Conservation (phyloP, 2,113 vertebrate species). For the Cnemophilus loriae region DNA sequence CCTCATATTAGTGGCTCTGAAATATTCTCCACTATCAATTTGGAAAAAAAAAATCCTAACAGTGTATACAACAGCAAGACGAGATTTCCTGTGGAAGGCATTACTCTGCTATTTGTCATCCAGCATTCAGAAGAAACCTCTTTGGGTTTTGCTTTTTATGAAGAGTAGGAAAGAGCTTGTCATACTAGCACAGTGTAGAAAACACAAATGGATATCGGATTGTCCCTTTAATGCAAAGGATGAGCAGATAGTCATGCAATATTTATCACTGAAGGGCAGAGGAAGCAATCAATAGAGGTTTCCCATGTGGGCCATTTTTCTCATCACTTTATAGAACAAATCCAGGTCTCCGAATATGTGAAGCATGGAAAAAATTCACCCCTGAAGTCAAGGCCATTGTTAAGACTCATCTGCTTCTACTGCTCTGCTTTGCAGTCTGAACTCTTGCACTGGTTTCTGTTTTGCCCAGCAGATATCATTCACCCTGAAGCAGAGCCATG, state of each 20-base stretch:
- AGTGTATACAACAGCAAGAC: neutral
- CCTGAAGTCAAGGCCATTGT: neutral
- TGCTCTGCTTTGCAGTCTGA: neutral
- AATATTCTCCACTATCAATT: neutral
- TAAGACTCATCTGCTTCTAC: neutral
- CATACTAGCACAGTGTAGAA: neutral
- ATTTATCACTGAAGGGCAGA: slow-evolving; percentile 27
- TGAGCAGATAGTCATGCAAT: neutral
- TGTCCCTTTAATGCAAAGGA: slow-evolving; percentile 18
- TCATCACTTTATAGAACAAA: neutral
- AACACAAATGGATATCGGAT: neutral
- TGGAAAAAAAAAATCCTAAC: neutral
- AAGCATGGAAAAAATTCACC: neutral
- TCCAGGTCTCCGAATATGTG: neutral
- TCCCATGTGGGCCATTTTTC: neutral
- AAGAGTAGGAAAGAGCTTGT: neutral
- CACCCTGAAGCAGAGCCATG: neutral
- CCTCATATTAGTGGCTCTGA: neutral
- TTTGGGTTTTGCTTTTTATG: neutral
- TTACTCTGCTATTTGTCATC: neutral
- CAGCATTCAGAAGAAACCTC: neutral
- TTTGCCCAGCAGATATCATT: neutral
- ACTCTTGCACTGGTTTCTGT: neutral
- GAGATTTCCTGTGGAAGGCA: neutral
- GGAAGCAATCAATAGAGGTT: neutral